Base-by-base conservation (phyloP, 2,888 invertebrate species). In the Cephus rjabovi region DNA sequence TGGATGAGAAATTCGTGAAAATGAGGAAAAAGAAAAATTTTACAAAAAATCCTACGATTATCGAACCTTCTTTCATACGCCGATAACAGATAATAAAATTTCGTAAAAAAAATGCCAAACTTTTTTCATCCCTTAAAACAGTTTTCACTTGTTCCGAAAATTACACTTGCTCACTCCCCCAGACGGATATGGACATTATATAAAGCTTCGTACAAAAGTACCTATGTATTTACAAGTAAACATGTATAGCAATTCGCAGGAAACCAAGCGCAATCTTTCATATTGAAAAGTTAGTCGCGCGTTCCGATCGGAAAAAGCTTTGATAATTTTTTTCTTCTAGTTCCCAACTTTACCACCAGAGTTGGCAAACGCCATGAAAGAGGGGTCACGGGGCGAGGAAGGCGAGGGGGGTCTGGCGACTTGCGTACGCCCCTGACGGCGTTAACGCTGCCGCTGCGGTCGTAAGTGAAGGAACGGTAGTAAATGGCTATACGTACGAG, bases 201-300 rank as follows among this genome's bases (percentile, higher is more conserved):
- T 15, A 15, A 15, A 4, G 40, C 15, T 40, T 15, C 12, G 12
- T 40, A 40, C 1, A 40, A 37, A 12, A 12, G 35, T 37, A 4
- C 4, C 1, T 4, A 40, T 40, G 15, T 15, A 15, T 15, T 37
- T 15, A 15, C 37, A 6, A 40, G 40, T 40, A 40, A 40, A 40
- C 40, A 6, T 40, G 15, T 40, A 40, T 12, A 1, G 37, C 73
- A 71, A 80, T 80, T 79, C 76, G 81, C 79, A 81, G 81, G 79
- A 83, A 83, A 82, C 80, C 79, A 82, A 82, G 84, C 81, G 84
- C 82, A 83, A 86, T 86, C 83, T 81, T 81, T 84, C 83, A 82
- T 84, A 86, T 83, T 83, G 83, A 83, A 86, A 86, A 84, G 84
- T 87, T 87, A 78, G 77, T 78, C 75, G 68, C 76, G 80, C 73